Evolutionary conservation across 2,797 vertebrate species (phyloP).

Genomic region (Hafferia zeledoni): DNA sequence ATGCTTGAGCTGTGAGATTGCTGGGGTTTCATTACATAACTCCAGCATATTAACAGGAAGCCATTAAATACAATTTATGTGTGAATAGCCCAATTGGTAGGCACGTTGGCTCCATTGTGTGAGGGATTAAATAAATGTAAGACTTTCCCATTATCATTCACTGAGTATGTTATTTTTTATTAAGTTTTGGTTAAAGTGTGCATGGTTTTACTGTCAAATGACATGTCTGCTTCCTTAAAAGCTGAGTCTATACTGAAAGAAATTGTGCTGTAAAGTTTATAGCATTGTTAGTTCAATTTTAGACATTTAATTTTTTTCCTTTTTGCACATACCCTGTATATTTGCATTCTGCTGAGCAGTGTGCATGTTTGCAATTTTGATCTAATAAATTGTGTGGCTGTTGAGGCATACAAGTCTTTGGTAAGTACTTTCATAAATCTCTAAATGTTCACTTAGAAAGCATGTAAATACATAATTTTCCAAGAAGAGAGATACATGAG

Average conservation of each 20-base stretch:
- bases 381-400: not conserved
- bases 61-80: slow-evolving; percentile 66
- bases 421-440: not conserved
- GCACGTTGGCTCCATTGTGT: slow-evolving; percentile 44
- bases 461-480: not conserved
- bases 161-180: slow-evolving; percentile 17
- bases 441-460: not conserved
- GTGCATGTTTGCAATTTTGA: not conserved
- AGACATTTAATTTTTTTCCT: not conserved
- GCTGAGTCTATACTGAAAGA: not conserved
- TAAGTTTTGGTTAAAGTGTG: slow-evolving; percentile 45
- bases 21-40: slow-evolving; percentile 61
- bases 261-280: not conserved
- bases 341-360: not conserved
- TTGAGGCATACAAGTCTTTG: not conserved
- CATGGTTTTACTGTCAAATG: slow-evolving; percentile 46
- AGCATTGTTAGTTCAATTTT: not conserved
- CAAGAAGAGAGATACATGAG: not conserved
- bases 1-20: slow-evolving; percentile 46
- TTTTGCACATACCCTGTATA: not conserved
- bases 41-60: slow-evolving; percentile 68
- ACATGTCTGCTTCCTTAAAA: slow-evolving; percentile 24
- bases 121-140: slow-evolving; percentile 53
- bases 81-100: slow-evolving; percentile 38
- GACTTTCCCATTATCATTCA: slow-evolving; percentile 48